Evolutionary conservation across 30 jellyfish, hydroid and myxozoan genomes (phyloP).

Genomic region (Cassiopea xamachana): DNA sequence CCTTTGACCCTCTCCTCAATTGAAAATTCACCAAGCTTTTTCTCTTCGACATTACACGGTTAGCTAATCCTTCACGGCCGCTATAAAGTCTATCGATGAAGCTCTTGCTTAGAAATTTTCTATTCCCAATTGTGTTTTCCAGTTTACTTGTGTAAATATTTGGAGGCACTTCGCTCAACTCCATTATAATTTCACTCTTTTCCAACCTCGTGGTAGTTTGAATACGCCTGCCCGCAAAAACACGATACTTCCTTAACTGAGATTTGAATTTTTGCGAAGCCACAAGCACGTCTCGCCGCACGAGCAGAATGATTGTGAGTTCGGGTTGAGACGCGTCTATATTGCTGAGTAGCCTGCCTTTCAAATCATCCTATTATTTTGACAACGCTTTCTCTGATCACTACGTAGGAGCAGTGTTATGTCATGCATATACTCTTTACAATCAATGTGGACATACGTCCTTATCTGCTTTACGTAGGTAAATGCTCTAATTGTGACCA

Average conservation of each 20-base stretch:
- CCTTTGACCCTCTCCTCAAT: background rate
- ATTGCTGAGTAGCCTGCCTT: background rate
- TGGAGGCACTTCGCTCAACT: constrained; percentile 13
- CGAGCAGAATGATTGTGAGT: background rate
- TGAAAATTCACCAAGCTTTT: background rate
- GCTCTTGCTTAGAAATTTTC: background rate
- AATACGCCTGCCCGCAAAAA: background rate
- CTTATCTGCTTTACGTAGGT: constrained; percentile 39
- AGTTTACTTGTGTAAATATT: background rate
- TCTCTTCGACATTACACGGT: background rate
- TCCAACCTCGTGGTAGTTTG: background rate
- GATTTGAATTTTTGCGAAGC: background rate
- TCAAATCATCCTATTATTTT: constrained; percentile 18
- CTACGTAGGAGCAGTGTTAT: background rate
- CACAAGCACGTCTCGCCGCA: background rate
- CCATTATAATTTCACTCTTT: background rate
- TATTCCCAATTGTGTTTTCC: background rate
- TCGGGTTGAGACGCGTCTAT: background rate
- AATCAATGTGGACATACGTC: constrained; percentile 28
- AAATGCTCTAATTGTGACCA: constrained; percentile 22
- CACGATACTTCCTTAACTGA: constrained; percentile 24
- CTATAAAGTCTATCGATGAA: background rate
- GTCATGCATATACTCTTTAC: constrained; percentile 12
- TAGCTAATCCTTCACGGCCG: background rate
- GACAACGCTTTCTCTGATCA: constrained; percentile 25